Evolutionary conservation across 2,113 vertebrate genomes (phyloP).

Genomic region (Rousettus leschenaultii): DNA sequence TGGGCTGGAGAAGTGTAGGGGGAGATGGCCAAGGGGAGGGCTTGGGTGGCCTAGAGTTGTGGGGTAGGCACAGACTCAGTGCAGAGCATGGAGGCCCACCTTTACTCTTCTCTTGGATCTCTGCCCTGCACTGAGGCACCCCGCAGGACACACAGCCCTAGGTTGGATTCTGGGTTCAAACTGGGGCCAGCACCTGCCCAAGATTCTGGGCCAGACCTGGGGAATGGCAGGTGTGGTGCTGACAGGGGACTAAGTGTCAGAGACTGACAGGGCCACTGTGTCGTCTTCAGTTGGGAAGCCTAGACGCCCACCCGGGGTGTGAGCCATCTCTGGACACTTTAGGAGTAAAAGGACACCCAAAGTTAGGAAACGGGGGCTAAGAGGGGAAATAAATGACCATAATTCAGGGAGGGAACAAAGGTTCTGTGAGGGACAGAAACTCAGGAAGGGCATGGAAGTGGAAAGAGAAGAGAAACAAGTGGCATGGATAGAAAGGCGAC

Average conservation of each 20-base stretch:
- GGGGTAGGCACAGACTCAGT: background rate
- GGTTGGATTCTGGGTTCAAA: background rate
- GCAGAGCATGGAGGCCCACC: background rate
- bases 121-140: background rate
- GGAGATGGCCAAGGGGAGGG: background rate
- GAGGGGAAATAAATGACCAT: background rate
- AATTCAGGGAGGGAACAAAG: background rate
- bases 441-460: background rate
- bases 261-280: background rate
- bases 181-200: background rate
- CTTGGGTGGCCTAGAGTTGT: background rate
- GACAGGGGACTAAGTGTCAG: background rate
- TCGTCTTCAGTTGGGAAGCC: background rate
- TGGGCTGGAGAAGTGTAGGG: background rate
- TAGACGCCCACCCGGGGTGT: background rate
- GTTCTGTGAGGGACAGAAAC: background rate
- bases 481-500: background rate
- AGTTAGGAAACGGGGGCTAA: background rate
- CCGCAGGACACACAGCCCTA: no score
- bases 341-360: background rate
- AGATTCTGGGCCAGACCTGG: background rate
- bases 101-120: background rate
- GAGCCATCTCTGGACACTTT: background rate
- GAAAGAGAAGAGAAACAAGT: background rate
- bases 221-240: background rate